phyloP scores from a whole-genome alignment of 2,888 invertebrate species.

The Protophormia terraenovae region DNA sequence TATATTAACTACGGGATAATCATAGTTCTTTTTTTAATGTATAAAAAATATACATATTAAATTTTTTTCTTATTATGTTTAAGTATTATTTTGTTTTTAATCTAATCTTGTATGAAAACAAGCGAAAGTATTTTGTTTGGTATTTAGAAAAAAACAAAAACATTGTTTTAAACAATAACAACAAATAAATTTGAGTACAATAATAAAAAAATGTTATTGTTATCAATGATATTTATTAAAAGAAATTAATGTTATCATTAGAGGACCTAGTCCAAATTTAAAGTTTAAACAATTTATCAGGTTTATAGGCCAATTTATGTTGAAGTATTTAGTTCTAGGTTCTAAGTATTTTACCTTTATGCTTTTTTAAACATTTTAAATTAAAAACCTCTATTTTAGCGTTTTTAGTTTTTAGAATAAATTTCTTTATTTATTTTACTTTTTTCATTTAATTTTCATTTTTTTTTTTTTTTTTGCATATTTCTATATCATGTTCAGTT shows the following conservation, averaged over 20 bases:
- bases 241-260: too few relatives aligned
- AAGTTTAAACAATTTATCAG: too few relatives aligned
- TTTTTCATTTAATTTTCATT: constrained; percentile 35
- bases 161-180: background rate
- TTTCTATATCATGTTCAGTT: constrained; percentile 62
- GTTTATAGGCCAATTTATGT: too few relatives aligned
- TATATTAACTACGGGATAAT: too few relatives aligned
- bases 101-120: background rate
- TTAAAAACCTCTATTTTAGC: background rate
- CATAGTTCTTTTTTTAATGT: too few relatives aligned
- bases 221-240: background rate
- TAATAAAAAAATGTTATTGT: background rate
- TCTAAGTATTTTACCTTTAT: background rate
- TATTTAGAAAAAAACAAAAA: background rate
- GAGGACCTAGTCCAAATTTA: too few relatives aligned
- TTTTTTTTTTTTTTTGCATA: constrained; percentile 38
- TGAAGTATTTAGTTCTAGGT: too few relatives aligned
- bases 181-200: background rate
- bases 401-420: constrained; percentile 67
- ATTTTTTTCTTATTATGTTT: too few relatives aligned
- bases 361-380: background rate
- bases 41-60: too few relatives aligned
- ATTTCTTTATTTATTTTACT: constrained; percentile 63
- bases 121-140: background rate
- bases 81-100: too few relatives aligned